Conservation (phyloP, 2,888 invertebrate species). For the Calephelis perditalis region DNA sequence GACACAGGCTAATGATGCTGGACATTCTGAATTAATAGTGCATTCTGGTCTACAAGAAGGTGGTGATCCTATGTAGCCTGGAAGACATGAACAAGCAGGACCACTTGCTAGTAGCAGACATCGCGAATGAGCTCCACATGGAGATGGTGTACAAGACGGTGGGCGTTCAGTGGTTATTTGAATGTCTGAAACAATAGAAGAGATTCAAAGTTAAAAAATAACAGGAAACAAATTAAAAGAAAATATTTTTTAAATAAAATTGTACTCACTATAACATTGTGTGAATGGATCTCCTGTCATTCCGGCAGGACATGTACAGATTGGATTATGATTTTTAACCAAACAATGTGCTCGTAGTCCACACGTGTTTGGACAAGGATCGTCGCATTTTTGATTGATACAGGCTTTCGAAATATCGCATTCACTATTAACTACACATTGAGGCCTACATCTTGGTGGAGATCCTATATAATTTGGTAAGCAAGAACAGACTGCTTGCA, state of each 20-base stretch:
- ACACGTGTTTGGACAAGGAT: constrained; percentile 93
- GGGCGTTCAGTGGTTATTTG: constrained; percentile 79
- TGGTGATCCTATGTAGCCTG: constrained; percentile 87
- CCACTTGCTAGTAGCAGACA: constrained; percentile 85
- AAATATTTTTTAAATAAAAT: background rate
- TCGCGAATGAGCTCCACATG: constrained; percentile 90
- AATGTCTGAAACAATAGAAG: constrained; percentile 43
- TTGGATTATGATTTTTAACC: constrained; percentile 90
- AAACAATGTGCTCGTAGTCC: constrained; percentile 91
- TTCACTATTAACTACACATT: constrained; percentile 92
- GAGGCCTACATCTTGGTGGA: constrained; percentile 89
- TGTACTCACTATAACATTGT: constrained; percentile 84
- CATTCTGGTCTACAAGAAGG: constrained; percentile 90
- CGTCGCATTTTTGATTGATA: constrained; percentile 89
- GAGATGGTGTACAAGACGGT: constrained; percentile 88
- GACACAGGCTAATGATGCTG: constrained; percentile 86
- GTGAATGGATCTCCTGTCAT: constrained; percentile 92
- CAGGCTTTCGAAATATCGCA: constrained; percentile 90
- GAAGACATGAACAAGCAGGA: constrained; percentile 88
- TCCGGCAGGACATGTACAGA: constrained; percentile 91
- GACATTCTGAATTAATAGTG: constrained; percentile 87
- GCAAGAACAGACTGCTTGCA: constrained; percentile 91
- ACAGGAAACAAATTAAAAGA: no score
- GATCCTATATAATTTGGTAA: constrained; percentile 86
- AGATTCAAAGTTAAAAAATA: no score